Evolutionary conservation across 2,888 invertebrate genomes (phyloP), one percentile per base, ranked within the genome.

Genomic region (Theretra japonica): DNA sequence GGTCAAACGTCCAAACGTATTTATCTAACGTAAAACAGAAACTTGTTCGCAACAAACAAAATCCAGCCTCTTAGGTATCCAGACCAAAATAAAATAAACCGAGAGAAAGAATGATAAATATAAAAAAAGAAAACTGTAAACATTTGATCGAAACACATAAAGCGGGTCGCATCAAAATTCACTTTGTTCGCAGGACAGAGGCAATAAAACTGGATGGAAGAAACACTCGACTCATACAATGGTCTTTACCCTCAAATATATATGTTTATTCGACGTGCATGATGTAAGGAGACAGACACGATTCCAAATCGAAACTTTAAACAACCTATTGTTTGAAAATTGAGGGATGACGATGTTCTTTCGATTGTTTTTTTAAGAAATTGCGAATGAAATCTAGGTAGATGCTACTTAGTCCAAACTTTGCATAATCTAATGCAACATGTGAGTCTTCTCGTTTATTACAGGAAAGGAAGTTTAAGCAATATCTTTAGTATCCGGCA

Each of bases 111-210:
- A 65, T 65, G 65, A 48, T 65, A 65, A 65, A 65, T 65, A 65
- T 65, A 60, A 60, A 60, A 62, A 62, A 65, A 65, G 48, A 48
- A 69, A 82, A 85, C 82, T 81, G 83, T 85, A 85, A 88, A 86
- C 87, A 88, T 88, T 88, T 86, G 88, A 88, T 86, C 83, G 86
- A 83, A 86, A 84, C 84, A 86, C 85, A 87, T 89, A 88, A 89
- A 89, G 85, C 85, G 79, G 80, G 76, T 85, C 88, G 84, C 89
- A 91, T 91, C 91, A 91, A 91, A 91, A 91, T 90, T 91, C 91
- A 91, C 91, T 91, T 90, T 88, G 87, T 83, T 82, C 85, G 90
- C 89, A 86, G 82, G 76, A 82, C 82, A 82, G 82, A 77, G 80
- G 83, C 83, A 81, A 86, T 89, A 89, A 89, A 88, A 83, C 81